Base-by-base conservation (phyloP, 2,888 invertebrate genomes). In the Rhaphigaster nebulosa region DNA sequence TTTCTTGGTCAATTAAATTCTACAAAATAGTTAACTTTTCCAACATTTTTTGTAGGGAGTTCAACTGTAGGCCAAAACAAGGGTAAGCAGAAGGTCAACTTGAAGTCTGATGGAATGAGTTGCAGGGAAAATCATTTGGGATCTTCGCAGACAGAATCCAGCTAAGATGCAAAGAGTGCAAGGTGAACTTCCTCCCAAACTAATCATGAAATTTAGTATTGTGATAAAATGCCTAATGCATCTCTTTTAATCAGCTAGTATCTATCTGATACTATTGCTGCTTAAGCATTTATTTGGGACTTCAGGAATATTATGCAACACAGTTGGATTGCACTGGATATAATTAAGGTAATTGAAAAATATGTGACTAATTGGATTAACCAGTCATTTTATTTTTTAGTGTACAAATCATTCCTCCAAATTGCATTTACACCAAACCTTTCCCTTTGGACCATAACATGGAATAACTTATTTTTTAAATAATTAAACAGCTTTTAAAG, bases 1-100 rank as follows among this genome's bases (percentile, higher is more conserved):
- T 84, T 84, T 84, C n/a, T 84, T 84, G 84, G 84, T 50, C 45
- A 84, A n/a, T 45, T 84, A 84, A 84, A 84, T 45, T 84, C 84
- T 45, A 45, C 23, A 84, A 84, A 45, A 41, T 41, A 23, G 80
- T 80, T 80, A 80, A 84, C 45, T 84, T 84, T 84, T 84, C 84
- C 84, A 84, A 84, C 84, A 84, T 84, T 84, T 84, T 84, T 84
- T 84, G 84, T 84, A 84, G 84, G 84, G 18, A 84, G 45, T 84
- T 50, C 84, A 84, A 84, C 84, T 26, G n/a, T 84, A 84, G 84
- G 84, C 45, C 84, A 50, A 26, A 45, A 84, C 45, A 84, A 45
- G 13, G 45, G 84, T 84, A 84, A 84, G n/a, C 84, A n/a, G 84
- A 76, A 76, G 76, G 50, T 84, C 84, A 45, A n/a, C 45, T 84